These are phyloP conservation scores for Musca domestica DNA, from an alignment of 1,140 invertebrate genomes.

Conservation along the genomic window DNA sequence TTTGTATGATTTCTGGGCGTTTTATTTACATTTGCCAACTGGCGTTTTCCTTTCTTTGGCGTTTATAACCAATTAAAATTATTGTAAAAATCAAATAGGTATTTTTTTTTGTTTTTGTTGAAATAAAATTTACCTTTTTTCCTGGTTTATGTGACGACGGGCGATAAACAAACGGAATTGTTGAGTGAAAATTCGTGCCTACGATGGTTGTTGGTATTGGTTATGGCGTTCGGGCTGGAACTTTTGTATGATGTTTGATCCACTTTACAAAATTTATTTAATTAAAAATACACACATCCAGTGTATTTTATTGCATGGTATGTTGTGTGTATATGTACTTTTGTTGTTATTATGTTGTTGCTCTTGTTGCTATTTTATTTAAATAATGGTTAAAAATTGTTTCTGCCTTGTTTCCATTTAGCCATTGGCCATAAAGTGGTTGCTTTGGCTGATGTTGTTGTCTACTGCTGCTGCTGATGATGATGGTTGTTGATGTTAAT, in stretches of 20 bases:
- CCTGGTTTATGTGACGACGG: neutral
- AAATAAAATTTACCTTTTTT: neutral
- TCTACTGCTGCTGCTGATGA: neutral
- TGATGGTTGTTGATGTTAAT: neutral
- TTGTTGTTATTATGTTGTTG: neutral
- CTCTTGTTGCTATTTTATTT: neutral
- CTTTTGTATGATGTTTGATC: conserved; percentile 10
- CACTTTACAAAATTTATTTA: conserved; percentile 20
- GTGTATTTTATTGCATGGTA: neutral
- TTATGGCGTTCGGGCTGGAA: neutral
- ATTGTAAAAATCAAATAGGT: neutral
- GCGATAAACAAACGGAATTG: neutral
- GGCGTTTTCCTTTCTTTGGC: too few relatives aligned
- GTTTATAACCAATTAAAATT: too few relatives aligned
- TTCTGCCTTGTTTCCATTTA: conserved; percentile 13
- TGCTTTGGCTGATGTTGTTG: neutral
- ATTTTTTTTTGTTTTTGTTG: neutral
- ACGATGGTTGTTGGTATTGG: neutral
- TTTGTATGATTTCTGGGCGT: too few relatives aligned
- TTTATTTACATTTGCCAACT: too few relatives aligned
- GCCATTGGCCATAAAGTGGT: neutral
- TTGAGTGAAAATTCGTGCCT: neutral
- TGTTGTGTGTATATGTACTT: neutral
- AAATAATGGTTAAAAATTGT: conserved; percentile 14
- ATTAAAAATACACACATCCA: conserved; percentile 7